Evolutionary conservation across 2,888 invertebrate genomes (phyloP), one percentile per base, ranked within the genome.

Genomic region (Diadegma fenestrale): DNA sequence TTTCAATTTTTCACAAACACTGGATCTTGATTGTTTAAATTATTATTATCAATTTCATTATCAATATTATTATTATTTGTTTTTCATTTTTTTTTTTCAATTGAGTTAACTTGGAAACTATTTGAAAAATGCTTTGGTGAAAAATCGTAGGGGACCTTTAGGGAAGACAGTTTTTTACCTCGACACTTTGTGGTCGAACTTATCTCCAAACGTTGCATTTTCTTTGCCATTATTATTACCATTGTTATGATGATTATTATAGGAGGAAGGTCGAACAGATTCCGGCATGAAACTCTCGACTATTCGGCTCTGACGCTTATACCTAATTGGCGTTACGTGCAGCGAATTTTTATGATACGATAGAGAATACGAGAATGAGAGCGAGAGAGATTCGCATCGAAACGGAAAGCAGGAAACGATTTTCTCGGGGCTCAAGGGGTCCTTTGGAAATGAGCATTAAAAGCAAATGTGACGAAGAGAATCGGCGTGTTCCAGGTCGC

Each of bases 301-400:
- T 69, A n/a, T 51, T 64, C 41, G 48, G 51, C 33, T 71, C 37
- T 71, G 72, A 64, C 78, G 75, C 80, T 75, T 80, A 75, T 80
- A 85, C 66, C 82, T 92, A 91, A 91, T 92, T 88, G 90, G 80
- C 85, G 72, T 87, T 87, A 90, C 91, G 90, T 89, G 90, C 88
- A 68, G 82, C 45, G 91, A 91, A 91, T 90, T 85, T 87, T 80
- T 84, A 77, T 68, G 58, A 77, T 76, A 64, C 22, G 54, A 64
- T 22, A 58, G 63, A 61, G 45, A 41, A 43, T 22, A 22, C 33
- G 63, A 51, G 37, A 37, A 33, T 22, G 26, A 64, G 41, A 41
- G 43, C 33, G 19, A 75, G 37, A 33, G 41, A 22, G 45, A 51
- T 43, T 82, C 71, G 72, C 68, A 51, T 43, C 71, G 79, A 41